These are phyloP conservation scores for Nothobranchius furzeri DNA, from an alignment of 2,113 vertebrate species.

Conservation along the genomic window DNA sequence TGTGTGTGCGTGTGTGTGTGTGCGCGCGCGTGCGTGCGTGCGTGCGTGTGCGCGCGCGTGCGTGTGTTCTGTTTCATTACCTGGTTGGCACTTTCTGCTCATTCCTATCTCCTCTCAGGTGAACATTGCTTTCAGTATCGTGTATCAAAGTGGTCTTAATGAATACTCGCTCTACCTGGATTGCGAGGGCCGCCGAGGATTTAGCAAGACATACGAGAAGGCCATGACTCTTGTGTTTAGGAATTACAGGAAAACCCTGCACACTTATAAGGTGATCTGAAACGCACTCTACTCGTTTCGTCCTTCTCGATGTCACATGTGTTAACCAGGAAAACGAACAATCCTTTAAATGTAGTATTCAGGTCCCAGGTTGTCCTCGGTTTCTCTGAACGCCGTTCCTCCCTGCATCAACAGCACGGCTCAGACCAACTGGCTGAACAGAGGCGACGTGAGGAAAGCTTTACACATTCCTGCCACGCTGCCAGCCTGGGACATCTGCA, in stretches of 20 bases:
- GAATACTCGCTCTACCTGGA: conserved; percentile 79
- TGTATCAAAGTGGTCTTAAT: conserved; percentile 77
- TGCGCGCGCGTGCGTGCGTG: too few species aligned
- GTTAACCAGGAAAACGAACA: not conserved
- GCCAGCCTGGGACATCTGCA: conserved; percentile 80
- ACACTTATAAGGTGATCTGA: conserved; percentile 34
- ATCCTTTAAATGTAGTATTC: conserved; percentile 22
- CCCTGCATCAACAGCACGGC: conserved; percentile 80
- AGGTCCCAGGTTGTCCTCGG: not conserved
- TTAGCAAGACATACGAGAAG: conserved; percentile 54
- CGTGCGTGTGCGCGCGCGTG: too few species aligned
- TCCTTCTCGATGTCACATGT: not conserved
- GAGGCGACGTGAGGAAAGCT: conserved; percentile 77
- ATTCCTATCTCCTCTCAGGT: conserved; percentile 53
- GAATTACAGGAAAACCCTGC: conserved; percentile 53
- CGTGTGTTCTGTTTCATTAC: not conserved
- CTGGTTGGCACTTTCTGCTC: not conserved
- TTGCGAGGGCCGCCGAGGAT: conserved; percentile 65
- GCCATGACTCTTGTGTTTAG: conserved; percentile 75
- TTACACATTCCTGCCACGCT: conserved; percentile 76
- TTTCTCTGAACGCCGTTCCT: conserved; percentile 55
- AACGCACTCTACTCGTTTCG: too few species aligned
- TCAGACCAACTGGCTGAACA: conserved; percentile 77
- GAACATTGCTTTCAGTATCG: conserved; percentile 58
- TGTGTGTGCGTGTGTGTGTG: not conserved